These are phyloP conservation scores for Euglossa dilemma DNA, from an alignment of 1,140 invertebrate genomes.

Conservation along the genomic window DNA sequence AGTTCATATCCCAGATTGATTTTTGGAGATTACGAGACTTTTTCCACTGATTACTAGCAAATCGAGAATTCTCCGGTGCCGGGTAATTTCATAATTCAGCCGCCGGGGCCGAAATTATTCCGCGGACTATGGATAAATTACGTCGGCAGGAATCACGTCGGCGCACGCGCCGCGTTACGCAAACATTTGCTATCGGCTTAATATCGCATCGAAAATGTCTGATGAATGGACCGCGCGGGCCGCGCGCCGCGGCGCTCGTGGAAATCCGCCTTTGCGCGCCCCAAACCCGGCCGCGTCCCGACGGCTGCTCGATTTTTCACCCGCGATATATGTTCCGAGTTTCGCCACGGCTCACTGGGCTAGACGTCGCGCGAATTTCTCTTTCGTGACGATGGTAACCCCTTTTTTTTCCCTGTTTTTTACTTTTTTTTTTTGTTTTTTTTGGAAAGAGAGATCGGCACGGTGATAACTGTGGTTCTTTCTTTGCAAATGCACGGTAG, in stretches of 20 bases:
- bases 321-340: not conserved
- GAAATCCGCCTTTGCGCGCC: not conserved
- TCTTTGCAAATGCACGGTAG: no score
- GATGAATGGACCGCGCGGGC: conserved; percentile 25
- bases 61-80: conserved; percentile 14
- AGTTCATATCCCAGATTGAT: no score
- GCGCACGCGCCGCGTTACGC: conserved; percentile 39
- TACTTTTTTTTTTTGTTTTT: no score
- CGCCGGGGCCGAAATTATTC: conserved; percentile 39
- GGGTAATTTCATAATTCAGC: conserved; percentile 51
- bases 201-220: conserved; percentile 51
- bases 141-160: conserved; percentile 37
- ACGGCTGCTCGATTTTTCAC: not conserved
- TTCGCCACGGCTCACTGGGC: not conserved
- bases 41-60: no score
- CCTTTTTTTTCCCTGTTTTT: no score
- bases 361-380: not conserved
- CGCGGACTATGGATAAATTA: conserved; percentile 53
- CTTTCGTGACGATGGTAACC: no score
- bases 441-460: no score
- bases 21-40: no score
- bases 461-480: no score
- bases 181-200: conserved; percentile 54
- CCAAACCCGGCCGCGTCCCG: no score
- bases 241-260: not conserved